phyloP scores from a whole-genome alignment of 2,113 vertebrate species.

The Callocephalon fimbriatum region DNA sequence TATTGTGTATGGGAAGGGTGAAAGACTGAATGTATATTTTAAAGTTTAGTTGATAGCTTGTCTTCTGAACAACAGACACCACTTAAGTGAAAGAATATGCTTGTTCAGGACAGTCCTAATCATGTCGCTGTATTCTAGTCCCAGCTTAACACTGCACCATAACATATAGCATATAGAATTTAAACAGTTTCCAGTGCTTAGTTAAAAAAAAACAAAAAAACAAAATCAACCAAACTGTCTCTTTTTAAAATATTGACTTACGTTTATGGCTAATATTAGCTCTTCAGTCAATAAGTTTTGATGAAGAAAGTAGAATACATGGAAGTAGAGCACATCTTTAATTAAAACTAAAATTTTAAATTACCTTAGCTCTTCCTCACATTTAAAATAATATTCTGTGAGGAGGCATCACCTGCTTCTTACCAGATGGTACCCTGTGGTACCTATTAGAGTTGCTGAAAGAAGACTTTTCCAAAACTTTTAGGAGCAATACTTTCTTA shows the following conservation, averaged over 20 bases:
- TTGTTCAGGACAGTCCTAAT: neutral
- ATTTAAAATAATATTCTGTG: neutral
- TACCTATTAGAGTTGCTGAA: neutral
- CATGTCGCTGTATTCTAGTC: neutral
- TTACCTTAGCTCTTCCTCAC: neutral
- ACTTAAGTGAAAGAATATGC: neutral
- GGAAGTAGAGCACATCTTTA: neutral
- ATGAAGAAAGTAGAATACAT: neutral
- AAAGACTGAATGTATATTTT: neutral
- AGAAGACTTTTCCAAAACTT: neutral
- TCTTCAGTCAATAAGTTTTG: neutral
- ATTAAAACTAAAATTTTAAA: neutral
- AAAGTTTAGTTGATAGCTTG: neutral
- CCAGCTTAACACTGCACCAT: neutral
- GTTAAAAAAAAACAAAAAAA: neutral
- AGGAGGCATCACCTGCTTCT: neutral
- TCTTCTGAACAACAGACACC: neutral
- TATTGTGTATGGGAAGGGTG: neutral
- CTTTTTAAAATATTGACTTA: neutral
- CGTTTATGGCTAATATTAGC: neutral
- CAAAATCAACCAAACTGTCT: neutral
- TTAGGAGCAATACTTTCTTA: neutral
- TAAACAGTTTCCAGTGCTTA: neutral
- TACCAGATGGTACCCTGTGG: neutral
- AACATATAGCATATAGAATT: neutral